phyloP scores from a whole-genome alignment of 2,888 invertebrate genomes.

The Dynastes maya region DNA sequence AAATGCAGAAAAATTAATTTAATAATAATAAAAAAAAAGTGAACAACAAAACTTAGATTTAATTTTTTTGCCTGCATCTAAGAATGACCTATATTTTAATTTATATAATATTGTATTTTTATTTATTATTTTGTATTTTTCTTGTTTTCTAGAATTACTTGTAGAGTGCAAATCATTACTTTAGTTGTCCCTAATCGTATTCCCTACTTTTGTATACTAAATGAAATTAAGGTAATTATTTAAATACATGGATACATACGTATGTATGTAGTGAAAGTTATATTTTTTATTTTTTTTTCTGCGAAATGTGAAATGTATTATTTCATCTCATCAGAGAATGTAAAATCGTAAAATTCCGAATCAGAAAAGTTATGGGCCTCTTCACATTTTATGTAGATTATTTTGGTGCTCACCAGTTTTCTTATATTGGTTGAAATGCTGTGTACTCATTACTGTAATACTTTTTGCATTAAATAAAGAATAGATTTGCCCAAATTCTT shows the following conservation, averaged over 20 bases:
- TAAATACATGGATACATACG: background rate
- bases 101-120: slow-evolving; percentile 44
- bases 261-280: background rate
- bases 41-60: slow-evolving; percentile 17
- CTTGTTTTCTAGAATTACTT: slow-evolving; percentile 37
- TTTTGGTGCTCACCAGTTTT: slow-evolving; percentile 64
- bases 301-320: slow-evolving; percentile 29
- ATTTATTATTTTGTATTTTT: slow-evolving; percentile 46
- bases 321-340: slow-evolving; percentile 27
- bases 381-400: slow-evolving; percentile 52
- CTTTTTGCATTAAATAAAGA: slow-evolving; percentile 66
- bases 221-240: slow-evolving; percentile 9
- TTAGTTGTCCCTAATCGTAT: slow-evolving; percentile 29
- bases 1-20: slow-evolving; percentile 25
- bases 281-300: background rate
- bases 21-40: slow-evolving; percentile 20
- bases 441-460: slow-evolving; percentile 65
- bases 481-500: slow-evolving; percentile 54
- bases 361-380: slow-evolving; percentile 34
- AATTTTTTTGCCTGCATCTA: slow-evolving; percentile 38
- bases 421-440: slow-evolving; percentile 63
- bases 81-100: slow-evolving; percentile 42
- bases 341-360: slow-evolving; percentile 29
- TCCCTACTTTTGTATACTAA: slow-evolving; percentile 31
- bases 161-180: slow-evolving; percentile 45